Evolutionary conservation across 2,797 vertebrate genomes (phyloP).

Genomic region (Hippocampus kuda): DNA sequence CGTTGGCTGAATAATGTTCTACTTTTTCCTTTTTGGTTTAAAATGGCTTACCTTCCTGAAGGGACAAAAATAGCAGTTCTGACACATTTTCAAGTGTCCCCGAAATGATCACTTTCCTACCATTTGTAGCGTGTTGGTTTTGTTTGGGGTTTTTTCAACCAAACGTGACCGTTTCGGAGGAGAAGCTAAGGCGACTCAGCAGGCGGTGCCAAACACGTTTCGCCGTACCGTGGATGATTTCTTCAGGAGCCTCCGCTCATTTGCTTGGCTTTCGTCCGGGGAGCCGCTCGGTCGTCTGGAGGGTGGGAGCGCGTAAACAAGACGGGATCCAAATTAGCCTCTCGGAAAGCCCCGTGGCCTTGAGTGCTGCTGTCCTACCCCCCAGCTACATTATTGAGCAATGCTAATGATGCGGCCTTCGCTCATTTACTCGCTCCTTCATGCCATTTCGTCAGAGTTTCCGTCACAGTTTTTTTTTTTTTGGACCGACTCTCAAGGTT

Average conservation of each 20-base stretch:
- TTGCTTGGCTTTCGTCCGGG: slow-evolving; percentile 56
- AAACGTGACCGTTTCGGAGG: background rate
- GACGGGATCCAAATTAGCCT: slow-evolving; percentile 59
- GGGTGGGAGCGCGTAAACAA: slow-evolving; percentile 37
- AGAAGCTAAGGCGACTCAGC: background rate
- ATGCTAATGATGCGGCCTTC: slow-evolving; percentile 66
- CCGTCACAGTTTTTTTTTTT: slow-evolving; percentile 30
- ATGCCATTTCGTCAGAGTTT: slow-evolving; percentile 49
- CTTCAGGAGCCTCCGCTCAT: slow-evolving; percentile 45
- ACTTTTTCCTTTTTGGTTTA: too few relatives aligned
- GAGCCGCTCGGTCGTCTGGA: slow-evolving; percentile 46
- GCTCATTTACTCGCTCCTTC: slow-evolving; percentile 67
- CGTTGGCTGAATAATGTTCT: too few relatives aligned
- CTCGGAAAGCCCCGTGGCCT: slow-evolving; percentile 65
- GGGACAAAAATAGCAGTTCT: too few relatives aligned
- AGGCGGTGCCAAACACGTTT: slow-evolving; percentile 40
- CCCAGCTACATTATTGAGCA: slow-evolving; percentile 71
- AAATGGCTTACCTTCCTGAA: too few relatives aligned
- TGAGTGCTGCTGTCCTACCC: slow-evolving; percentile 65
- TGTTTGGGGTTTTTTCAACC: too few relatives aligned
- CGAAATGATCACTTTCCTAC: background rate
- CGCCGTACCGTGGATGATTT: slow-evolving; percentile 51
- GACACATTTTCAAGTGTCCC: background rate
- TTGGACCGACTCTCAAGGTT: slow-evolving; percentile 54
- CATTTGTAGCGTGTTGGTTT: background rate